Percentiles rank a stretch among this genome's conserved stretches.
phyloP scores from a whole-genome alignment of 30 jellyfish, hydroid and myxozoan species.

The Aurelia sp. region DNA sequence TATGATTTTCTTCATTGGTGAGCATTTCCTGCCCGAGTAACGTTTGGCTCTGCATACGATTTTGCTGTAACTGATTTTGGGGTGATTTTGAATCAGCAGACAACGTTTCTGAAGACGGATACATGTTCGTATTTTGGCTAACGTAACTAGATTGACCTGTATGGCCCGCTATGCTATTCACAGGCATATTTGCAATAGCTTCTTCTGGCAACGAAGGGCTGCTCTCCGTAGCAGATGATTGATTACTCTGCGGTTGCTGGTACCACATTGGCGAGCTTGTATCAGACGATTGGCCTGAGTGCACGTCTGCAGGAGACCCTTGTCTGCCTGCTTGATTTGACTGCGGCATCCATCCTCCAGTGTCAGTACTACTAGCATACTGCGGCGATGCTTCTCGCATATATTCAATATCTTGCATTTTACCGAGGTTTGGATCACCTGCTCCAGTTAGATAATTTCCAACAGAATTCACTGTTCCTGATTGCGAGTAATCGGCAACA shows the following conservation, averaged over 20 bases:
- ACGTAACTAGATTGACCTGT: neutral
- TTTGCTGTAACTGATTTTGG: neutral
- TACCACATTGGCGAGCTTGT: neutral
- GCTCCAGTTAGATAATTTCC: no score
- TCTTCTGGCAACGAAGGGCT: neutral
- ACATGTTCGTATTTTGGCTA: neutral
- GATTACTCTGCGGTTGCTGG: neutral
- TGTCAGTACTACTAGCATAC: neutral
- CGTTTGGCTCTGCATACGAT: neutral
- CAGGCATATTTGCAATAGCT: neutral
- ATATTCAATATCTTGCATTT: neutral
- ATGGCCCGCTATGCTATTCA: neutral
- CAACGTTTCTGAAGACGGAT: neutral
- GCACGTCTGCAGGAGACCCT: neutral
- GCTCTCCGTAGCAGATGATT: neutral
- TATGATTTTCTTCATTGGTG: neutral
- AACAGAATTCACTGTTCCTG: no score
- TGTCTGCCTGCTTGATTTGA: neutral
- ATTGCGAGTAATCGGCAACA: no score
- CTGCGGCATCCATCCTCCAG: neutral
- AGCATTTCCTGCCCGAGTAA: neutral
- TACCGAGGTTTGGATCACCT: no score
- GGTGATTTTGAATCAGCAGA: neutral
- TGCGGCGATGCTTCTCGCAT: neutral
- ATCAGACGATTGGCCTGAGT: neutral